A percentile compares a stretch with the other conserved stretches of the same genome.
These are phyloP conservation scores for Trididemnum miniatum DNA, from an alignment of 23 tunicate genomes.

Conservation along the genomic window DNA sequence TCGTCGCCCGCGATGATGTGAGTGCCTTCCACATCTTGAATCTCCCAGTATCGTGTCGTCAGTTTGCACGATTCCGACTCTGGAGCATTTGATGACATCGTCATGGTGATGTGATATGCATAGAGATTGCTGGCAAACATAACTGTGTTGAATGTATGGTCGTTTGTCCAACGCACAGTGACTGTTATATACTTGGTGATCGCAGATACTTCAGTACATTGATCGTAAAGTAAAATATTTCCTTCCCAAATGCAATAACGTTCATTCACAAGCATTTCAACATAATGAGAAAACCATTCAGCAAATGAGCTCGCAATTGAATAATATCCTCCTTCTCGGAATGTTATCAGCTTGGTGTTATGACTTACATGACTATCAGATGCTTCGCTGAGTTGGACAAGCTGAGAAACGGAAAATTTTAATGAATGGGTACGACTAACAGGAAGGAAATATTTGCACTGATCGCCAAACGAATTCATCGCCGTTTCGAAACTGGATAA, in stretches of 20 bases:
- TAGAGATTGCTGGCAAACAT: not conserved
- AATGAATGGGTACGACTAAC: not conserved
- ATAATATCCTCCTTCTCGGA: conserved; percentile 4
- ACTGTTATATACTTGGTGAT: conserved; percentile 36
- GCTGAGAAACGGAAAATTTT: conserved; percentile 1
- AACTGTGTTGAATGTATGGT: conserved; percentile 8
- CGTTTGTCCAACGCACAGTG: conserved; percentile 29
- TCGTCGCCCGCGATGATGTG: conserved; percentile 36
- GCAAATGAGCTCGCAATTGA: conserved; percentile 22
- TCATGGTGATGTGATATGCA: conserved; percentile 31
- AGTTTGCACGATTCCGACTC: conserved; percentile 31
- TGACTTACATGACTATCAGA: not conserved
- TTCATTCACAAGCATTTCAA: not conserved
- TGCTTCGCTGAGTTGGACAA: not conserved
- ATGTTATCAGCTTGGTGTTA: not conserved
- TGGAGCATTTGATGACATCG: conserved; percentile 34
- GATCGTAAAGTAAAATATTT: conserved; percentile 21
- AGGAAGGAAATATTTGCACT: conserved; percentile 1
- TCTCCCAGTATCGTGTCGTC: conserved; percentile 28
- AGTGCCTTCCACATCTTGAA: conserved; percentile 2
- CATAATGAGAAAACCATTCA: conserved; percentile 39
- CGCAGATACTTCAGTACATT: conserved; percentile 27
- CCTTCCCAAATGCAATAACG: not conserved
- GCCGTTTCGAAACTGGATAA: conserved; percentile 15
- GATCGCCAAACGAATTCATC: not conserved